Base-by-base conservation (phyloP, 2,888 invertebrate genomes). In the Xestoiulus laeticollis region DNA sequence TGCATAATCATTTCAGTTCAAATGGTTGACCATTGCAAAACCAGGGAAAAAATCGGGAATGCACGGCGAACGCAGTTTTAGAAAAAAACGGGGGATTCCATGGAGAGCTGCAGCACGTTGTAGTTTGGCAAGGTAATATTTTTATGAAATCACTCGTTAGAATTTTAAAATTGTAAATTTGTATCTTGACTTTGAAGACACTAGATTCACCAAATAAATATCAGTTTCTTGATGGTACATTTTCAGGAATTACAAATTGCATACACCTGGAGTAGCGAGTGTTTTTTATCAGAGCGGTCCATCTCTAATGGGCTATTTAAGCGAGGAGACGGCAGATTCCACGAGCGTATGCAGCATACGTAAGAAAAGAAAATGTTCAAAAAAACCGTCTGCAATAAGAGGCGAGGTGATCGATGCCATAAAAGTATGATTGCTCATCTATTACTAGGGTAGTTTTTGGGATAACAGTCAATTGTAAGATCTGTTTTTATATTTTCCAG, bases 221-320 rank as follows among this genome's bases (percentile, higher is more conserved):
- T 32, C 43, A 83, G 19, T 26, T 87, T 8, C 32, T 26, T 33
- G 3, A 87, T 87, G 16, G 30, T 53, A 19, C 30, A 48, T 78
- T 33, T 53, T 22, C n/a, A 87, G 87, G 59, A n/a, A 53, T 53
- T 85, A 48, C n/a, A 22, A 43, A 16, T 53, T 43, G 26, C 48
- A 85, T 83, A 53, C 85, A 16, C 87, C 87, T 10, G 87, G 87
- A 22, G 53, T 87, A 19, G 85, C 87, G 44, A 87, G 43, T 33
- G 87, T 83, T 14, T 87, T 87, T 48, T 30, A 82, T 87, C 83
- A 44, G 10, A 87, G 85, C 44, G 26, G 44, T 14, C 84, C 87
- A 53, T 30, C 30, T 22, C 48, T 85, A 16, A 26, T 84, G 5
- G 53, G 32, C 1, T 26, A 48, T 53, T 43, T 32, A 14, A 43